Evolutionary conservation across 2,797 vertebrate species (phyloP).

Genomic region (Heliangelus exortis): DNA sequence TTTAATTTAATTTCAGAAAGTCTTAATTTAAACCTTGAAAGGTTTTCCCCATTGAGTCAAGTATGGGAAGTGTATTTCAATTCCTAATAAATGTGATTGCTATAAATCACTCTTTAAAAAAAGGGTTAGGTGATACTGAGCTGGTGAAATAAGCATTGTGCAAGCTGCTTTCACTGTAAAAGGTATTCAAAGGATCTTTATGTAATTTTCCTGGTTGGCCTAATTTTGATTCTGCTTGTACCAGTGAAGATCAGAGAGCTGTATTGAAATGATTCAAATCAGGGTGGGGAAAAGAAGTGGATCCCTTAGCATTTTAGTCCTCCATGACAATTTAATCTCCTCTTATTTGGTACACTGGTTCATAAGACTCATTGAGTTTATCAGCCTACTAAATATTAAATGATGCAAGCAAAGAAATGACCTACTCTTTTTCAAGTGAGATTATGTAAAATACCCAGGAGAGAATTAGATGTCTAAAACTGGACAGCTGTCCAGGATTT

Average conservation of each 20-base stretch:
- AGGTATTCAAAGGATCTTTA: not conserved
- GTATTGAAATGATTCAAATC: not conserved
- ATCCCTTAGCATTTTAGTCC: not conserved
- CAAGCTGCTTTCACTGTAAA: not conserved
- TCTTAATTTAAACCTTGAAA: not conserved
- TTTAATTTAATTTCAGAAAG: no score
- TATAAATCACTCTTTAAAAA: not conserved
- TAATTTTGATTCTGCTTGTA: not conserved
- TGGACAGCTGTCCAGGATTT: not conserved
- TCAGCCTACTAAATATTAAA: not conserved
- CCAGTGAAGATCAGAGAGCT: not conserved
- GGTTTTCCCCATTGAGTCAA: not conserved
- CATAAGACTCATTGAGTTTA: not conserved
- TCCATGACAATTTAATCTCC: not conserved
- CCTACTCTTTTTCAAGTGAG: not conserved
- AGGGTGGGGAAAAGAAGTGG: not conserved
- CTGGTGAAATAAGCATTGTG: not conserved
- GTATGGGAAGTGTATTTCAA: not conserved
- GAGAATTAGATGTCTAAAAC: not conserved
- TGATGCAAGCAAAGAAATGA: not conserved
- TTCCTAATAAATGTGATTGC: not conserved
- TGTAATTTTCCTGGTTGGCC: not conserved
- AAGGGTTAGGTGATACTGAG: not conserved
- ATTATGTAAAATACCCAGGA: not conserved
- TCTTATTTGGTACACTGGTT: not conserved